These are phyloP conservation scores for Pampus argenteus DNA, from an alignment of 2,797 vertebrate species.

Conservation along the genomic window DNA sequence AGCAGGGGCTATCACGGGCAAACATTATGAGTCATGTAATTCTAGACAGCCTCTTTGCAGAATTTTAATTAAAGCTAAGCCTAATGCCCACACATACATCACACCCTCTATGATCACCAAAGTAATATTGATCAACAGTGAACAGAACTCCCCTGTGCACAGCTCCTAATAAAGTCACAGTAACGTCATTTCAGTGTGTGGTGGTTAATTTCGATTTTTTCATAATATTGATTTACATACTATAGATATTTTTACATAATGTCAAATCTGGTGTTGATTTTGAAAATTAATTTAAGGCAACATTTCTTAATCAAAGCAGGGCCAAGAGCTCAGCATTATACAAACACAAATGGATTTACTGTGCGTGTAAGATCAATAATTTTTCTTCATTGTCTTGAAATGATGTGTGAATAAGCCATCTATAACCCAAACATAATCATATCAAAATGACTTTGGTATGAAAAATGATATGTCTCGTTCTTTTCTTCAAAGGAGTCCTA, in stretches of 20 bases:
- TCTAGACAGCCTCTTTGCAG: conserved; percentile 46
- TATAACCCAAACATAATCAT: conserved; percentile 70
- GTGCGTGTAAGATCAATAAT: conserved; percentile 58
- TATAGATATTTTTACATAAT: conserved; percentile 37
- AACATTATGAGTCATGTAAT: conserved; percentile 63
- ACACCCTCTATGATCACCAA: conserved; percentile 45
- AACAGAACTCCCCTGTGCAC: too few species aligned
- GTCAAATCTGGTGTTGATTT: conserved; percentile 43
- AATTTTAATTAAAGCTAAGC: conserved; percentile 67
- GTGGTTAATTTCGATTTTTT: too few species aligned
- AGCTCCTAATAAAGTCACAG: too few species aligned
- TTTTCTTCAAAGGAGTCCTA: conserved; percentile 55
- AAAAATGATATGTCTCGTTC: conserved; percentile 63
- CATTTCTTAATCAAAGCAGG: conserved; percentile 59
- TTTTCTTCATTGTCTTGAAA: conserved; percentile 50
- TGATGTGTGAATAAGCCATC: conserved; percentile 63
- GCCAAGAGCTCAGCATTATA: conserved; percentile 21
- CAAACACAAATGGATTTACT: conserved; percentile 58
- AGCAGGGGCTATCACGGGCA: conserved; percentile 44
- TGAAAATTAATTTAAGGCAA: conserved; percentile 54
- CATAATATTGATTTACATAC: conserved; percentile 64
- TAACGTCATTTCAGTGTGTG: too few species aligned
- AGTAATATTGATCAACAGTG: too few species aligned
- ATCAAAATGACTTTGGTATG: conserved; percentile 62
- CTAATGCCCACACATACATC: conserved; percentile 39